Evolutionary conservation across 2,797 vertebrate genomes (phyloP).

Genomic region (Fistularia tabacaria): DNA sequence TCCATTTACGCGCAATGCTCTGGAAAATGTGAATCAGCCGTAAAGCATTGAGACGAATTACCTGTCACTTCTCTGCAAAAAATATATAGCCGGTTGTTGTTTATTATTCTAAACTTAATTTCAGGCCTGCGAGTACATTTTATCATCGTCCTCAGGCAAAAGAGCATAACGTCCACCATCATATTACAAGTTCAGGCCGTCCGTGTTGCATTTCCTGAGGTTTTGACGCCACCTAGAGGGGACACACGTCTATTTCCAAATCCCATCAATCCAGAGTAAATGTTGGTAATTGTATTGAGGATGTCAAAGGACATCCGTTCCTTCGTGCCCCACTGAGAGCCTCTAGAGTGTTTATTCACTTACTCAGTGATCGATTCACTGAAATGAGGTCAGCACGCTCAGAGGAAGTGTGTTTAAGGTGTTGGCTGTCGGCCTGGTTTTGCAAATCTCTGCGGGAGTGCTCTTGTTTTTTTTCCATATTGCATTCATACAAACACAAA

Average conservation of each 20-base stretch:
- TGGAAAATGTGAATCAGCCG: no score
- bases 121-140: no score
- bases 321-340: constrained; percentile 19
- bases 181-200: not conserved
- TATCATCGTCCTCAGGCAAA: no score
- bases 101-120: no score
- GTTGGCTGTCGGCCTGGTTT: not conserved
- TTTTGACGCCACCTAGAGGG: constrained; percentile 57
- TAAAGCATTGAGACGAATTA: no score
- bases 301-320: constrained; percentile 37
- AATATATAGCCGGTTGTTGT: no score
- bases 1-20: no score
- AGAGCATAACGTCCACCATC: not conserved
- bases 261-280: constrained; percentile 29
- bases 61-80: no score
- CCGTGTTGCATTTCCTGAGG: not conserved
- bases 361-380: constrained; percentile 15
- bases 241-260: not conserved
- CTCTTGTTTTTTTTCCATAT: no score
- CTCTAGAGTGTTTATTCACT: constrained; percentile 32
- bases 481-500: no score
- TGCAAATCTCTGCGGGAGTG: no score
- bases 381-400: constrained; percentile 42
- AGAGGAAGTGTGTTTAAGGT: constrained; percentile 9
- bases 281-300: constrained; percentile 36